These are phyloP conservation scores for Linepithema humile DNA, from an alignment of 1,140 invertebrate genomes.

Conservation along the genomic window DNA sequence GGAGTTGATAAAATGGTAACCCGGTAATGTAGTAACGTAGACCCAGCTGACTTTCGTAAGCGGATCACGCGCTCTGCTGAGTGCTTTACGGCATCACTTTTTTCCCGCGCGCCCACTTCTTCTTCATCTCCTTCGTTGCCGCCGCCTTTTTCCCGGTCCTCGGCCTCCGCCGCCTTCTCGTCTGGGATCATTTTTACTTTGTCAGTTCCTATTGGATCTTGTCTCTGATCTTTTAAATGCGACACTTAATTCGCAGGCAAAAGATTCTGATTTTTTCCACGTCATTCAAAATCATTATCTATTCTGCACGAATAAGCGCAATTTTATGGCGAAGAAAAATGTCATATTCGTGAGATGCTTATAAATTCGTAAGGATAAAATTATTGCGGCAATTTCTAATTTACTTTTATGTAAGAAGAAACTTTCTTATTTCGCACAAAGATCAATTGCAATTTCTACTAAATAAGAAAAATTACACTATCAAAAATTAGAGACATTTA, in stretches of 20 bases:
- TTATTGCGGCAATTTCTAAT: neutral
- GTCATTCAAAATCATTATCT: neutral
- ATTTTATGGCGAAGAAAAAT: neutral
- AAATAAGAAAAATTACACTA: no score
- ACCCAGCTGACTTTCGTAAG: constrained; percentile 80
- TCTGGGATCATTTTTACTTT: constrained; percentile 53
- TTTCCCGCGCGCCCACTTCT: constrained; percentile 74
- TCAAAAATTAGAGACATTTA: no score
- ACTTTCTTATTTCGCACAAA: neutral
- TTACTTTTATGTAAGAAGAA: neutral
- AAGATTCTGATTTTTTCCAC: neutral
- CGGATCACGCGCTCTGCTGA: constrained; percentile 82
- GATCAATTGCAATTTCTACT: no score
- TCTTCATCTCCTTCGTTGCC: constrained; percentile 62
- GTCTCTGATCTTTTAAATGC: constrained; percentile 27
- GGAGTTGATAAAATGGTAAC: constrained; percentile 71
- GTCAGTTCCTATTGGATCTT: constrained; percentile 40
- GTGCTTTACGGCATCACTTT: constrained; percentile 83
- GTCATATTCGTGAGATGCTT: neutral
- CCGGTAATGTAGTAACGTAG: constrained; percentile 74
- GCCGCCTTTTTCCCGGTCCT: constrained; percentile 37
- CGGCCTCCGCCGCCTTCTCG: constrained; percentile 25
- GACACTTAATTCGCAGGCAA: neutral
- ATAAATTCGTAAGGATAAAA: neutral
- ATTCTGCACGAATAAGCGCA: neutral